A percentile compares a stretch with the other conserved stretches of the same genome.
Conservation (phyloP, 2,888 invertebrate genomes). For the Lasioglossum villosulum region DNA sequence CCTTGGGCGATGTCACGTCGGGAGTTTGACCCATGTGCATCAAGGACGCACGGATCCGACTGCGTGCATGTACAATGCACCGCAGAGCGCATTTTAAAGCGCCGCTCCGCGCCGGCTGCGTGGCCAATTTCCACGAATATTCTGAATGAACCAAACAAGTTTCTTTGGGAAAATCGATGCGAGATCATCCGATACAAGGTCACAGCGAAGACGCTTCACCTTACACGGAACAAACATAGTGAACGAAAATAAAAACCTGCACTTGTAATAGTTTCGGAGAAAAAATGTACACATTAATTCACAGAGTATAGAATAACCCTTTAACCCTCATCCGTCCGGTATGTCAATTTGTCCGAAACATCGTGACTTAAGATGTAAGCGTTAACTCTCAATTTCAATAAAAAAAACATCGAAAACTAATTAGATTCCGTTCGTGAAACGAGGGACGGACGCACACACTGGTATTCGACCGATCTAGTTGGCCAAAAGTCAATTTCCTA, state of each 20-base stretch:
- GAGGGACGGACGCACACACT: too few relatives aligned
- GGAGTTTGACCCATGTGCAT: slow-evolving; percentile 4
- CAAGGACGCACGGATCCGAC: slow-evolving; percentile 13
- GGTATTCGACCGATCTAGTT: too few relatives aligned
- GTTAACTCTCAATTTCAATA: too few relatives aligned
- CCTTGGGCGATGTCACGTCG: slow-evolving; percentile 11
- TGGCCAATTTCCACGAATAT: background rate
- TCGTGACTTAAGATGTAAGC: too few relatives aligned
- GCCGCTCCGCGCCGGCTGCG: background rate
- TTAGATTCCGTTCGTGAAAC: too few relatives aligned
- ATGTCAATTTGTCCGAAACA: too few relatives aligned
- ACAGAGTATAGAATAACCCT: too few relatives aligned
- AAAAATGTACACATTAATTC: too few relatives aligned
- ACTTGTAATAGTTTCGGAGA: too few relatives aligned
- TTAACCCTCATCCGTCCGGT: too few relatives aligned
- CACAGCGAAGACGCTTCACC: background rate
- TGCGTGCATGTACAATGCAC: background rate
- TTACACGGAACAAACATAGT: background rate
- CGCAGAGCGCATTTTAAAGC: background rate
- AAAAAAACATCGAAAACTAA: too few relatives aligned
- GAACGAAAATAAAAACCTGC: background rate
- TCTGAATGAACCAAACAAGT: background rate
- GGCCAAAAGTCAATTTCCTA: too few relatives aligned
- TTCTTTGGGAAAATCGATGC: background rate
- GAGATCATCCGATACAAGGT: background rate